Percentiles rank a stretch among this genome's conserved stretches.
These are phyloP conservation scores for Scaptomyza caliginosa DNA, from an alignment of 2,888 invertebrate genomes.

Conservation along the genomic window DNA sequence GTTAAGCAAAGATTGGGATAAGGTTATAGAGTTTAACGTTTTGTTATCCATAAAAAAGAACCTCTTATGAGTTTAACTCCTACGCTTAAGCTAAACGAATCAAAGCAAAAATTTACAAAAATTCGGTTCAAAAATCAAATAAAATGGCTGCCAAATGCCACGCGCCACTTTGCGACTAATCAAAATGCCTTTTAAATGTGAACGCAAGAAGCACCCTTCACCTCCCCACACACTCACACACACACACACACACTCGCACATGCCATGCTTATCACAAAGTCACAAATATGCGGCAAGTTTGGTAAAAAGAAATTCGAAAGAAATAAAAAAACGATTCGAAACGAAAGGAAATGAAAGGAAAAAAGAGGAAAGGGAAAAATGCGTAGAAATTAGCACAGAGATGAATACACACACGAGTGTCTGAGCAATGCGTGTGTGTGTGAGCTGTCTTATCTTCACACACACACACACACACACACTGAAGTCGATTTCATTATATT, in stretches of 20 bases:
- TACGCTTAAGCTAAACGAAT: conserved; percentile 38
- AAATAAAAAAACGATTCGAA: neutral
- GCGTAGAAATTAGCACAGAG: conserved; percentile 77
- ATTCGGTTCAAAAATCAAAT: neutral
- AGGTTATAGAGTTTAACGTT: neutral
- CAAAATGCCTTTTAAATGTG: conserved; percentile 79
- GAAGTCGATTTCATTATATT: conserved; percentile 76
- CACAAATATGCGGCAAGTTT: conserved; percentile 56
- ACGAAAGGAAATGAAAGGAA: neutral
- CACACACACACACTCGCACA: neutral
- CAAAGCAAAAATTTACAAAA: neutral
- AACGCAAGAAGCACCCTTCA: conserved; percentile 45
- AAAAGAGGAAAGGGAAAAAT: conserved; percentile 57
- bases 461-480: conserved; percentile 11
- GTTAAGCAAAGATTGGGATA: neutral
- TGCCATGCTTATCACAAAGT: conserved; percentile 49
- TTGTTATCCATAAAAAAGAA: too few species aligned
- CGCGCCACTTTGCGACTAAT: conserved; percentile 70
- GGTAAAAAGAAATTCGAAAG: conserved; percentile 16
- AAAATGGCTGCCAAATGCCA: conserved; percentile 60
- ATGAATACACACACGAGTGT: conserved; percentile 72
- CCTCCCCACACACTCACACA: neutral
- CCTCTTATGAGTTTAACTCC: too few species aligned
- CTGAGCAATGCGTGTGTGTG: conserved; percentile 12
- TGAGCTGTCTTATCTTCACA: neutral